Conservation (phyloP, 2,113 vertebrate genomes). For the Sceloporus undulatus region DNA sequence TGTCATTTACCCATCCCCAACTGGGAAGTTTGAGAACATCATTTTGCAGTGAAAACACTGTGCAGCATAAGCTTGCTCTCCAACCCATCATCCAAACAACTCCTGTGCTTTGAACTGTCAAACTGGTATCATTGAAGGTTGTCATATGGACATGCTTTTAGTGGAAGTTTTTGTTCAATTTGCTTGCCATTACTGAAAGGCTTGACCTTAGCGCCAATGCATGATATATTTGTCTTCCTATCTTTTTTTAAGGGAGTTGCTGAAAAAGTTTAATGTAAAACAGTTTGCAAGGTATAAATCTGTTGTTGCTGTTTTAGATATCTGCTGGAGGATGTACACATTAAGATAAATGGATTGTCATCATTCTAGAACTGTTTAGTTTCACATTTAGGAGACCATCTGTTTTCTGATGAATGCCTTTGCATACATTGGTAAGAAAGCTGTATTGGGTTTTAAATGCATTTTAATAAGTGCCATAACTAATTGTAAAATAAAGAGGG, state of each 20-base stretch:
- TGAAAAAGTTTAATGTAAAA: constrained; percentile 58
- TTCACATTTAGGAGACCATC: constrained; percentile 75
- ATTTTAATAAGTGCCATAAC: constrained; percentile 68
- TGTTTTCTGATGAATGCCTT: constrained; percentile 79
- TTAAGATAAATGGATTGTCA: constrained; percentile 83
- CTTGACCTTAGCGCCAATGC: not conserved
- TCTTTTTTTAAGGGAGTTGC: constrained; percentile 13
- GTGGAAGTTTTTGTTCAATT: not conserved
- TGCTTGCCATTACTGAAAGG: constrained; percentile 31
- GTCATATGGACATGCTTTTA: constrained; percentile 30
- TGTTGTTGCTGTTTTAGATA: constrained; percentile 66
- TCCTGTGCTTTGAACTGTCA: constrained; percentile 13
- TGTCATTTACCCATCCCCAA: not conserved
- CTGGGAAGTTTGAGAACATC: not conserved
- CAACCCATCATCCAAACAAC: not conserved
- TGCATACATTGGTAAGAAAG: constrained; percentile 69
- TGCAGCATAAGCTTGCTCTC: not conserved
- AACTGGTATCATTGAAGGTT: constrained; percentile 19
- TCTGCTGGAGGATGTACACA: constrained; percentile 76
- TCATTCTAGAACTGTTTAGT: constrained; percentile 77
- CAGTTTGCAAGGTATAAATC: constrained; percentile 63
- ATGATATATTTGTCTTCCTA: constrained; percentile 13
- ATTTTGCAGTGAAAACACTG: not conserved
- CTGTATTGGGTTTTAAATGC: constrained; percentile 67
- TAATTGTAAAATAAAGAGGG: constrained; percentile 50